A percentile compares a stretch with the other conserved stretches of the same genome.
phyloP scores from a whole-genome alignment of 2,888 invertebrate species.

The Phengaris arion region DNA sequence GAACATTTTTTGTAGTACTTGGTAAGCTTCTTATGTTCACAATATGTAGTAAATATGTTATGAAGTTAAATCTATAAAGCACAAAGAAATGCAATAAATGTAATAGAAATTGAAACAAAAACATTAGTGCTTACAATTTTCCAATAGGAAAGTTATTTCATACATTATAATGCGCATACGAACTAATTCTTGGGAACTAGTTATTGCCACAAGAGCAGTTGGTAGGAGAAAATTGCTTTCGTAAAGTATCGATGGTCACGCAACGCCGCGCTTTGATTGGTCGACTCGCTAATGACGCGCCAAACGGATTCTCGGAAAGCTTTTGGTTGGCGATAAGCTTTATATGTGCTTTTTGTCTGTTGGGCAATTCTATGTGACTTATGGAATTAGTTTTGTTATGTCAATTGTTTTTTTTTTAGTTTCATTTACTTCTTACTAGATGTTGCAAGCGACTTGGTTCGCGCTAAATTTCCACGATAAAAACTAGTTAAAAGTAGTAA shows the following conservation, averaged over 20 bases:
- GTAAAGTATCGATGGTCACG: slow-evolving; percentile 49
- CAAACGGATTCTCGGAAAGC: slow-evolving; percentile 40
- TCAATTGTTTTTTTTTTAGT: not conserved
- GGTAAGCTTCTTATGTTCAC: too few species aligned
- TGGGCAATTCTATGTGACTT: slow-evolving; percentile 32
- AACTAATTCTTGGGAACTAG: slow-evolving; percentile 31
- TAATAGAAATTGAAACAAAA: not conserved
- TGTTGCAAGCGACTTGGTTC: too few species aligned
- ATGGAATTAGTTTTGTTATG: not conserved
- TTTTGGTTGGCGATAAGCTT: slow-evolving; percentile 42
- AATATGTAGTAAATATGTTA: too few species aligned
- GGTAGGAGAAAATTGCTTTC: slow-evolving; percentile 53
- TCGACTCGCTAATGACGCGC: slow-evolving; percentile 36
- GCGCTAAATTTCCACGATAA: too few species aligned
- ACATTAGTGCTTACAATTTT: not conserved
- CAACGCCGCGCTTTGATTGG: slow-evolving; percentile 46
- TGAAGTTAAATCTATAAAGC: not conserved
- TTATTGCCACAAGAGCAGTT: slow-evolving; percentile 38
- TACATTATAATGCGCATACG: slow-evolving; percentile 28
- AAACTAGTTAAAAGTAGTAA: too few species aligned
- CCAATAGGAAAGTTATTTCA: slow-evolving; percentile 15
- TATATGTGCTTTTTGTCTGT: slow-evolving; percentile 38
- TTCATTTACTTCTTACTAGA: not conserved
- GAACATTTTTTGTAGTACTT: too few species aligned
- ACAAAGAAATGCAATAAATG: not conserved